Evolutionary conservation across 2,113 vertebrate species (phyloP).

Genomic region (Clarias batrachus): DNA sequence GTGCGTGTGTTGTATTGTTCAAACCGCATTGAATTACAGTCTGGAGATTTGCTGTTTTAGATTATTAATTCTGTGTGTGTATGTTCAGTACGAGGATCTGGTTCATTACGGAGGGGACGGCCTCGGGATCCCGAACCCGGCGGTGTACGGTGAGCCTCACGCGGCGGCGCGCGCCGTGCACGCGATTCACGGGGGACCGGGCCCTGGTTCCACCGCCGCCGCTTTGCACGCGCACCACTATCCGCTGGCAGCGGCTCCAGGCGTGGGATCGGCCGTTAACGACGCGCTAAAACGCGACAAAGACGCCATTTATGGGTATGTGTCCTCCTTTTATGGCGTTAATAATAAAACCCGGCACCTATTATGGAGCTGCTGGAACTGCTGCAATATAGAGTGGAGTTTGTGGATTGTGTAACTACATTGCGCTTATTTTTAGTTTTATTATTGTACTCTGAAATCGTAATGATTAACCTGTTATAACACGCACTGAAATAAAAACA

Average conservation of each 20-base stretch:
- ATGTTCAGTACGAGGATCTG: conserved; percentile 88
- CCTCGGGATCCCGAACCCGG: conserved; percentile 82
- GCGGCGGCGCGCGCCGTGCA: conserved; percentile 82
- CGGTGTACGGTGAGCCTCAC: conserved; percentile 87
- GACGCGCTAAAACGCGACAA: conserved; percentile 91
- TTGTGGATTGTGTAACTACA: background rate
- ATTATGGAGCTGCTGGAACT: background rate
- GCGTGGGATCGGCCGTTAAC: conserved; percentile 83
- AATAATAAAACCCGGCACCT: conserved; percentile 17
- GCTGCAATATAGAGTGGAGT: background rate
- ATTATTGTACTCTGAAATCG: background rate
- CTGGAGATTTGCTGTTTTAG: background rate
- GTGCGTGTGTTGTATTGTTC: background rate
- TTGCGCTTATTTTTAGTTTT: background rate
- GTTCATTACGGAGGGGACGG: conserved; percentile 89
- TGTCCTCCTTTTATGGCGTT: conserved; percentile 59
- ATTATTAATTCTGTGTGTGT: conserved; percentile 30
- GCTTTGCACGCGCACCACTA: conserved; percentile 85
- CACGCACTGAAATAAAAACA: background rate
- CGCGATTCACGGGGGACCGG: conserved; percentile 85
- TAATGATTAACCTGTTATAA: background rate
- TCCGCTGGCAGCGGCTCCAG: conserved; percentile 81
- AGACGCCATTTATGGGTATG: conserved; percentile 96
- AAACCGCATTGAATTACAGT: background rate
- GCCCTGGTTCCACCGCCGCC: conserved; percentile 63